Evolutionary conservation across 2,113 vertebrate species (phyloP), one percentile per base, ranked within the genome.

Genomic region (Cephalopterus ornatus): DNA sequence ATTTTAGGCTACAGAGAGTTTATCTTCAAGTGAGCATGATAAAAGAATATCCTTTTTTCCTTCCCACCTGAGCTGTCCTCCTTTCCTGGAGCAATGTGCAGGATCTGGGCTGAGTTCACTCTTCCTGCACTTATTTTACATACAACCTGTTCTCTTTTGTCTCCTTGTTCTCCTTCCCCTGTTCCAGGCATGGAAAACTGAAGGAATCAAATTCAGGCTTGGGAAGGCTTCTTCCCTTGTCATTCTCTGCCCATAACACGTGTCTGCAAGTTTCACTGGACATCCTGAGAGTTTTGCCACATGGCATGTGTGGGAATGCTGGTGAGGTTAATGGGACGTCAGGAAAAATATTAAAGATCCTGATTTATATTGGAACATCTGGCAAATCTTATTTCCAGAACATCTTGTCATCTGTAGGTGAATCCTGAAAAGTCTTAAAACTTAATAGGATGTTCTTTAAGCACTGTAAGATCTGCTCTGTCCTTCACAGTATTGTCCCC

Each of bases 291-390:
- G 83, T 21, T 39, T 28, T 86, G 63, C 79, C 88, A 86, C 91
- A 74, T 74, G 85, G 61, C 59, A 39, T 1, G 18, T 18, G 21
- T 58, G 89, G 79, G 79, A 94, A 86, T 63, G 47, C 30, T 30
- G 83, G 27, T 9, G 32, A 86, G 89, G 86, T 92, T 88, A 84
- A 96, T 42, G 55, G 63, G 32, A 28, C 33, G 55, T 83, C 72
- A 77, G 86, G 91, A 92, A 73, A 63, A 91, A 91, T 92, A 92
- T 89, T 93, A 86, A 95, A 93, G 86, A 84, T 52, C 35, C 79
- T 77, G 80, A 66, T 92, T 91, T 97, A 91, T 91, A 75, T 8
- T 35, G 76, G 35, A 24, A 74, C 93, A 92, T 93, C 76, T 93
- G 92, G 89, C 59, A 94, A 24, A 83, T 85, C 49, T 85, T 65